Conservation (phyloP, 2,113 vertebrate species). For the Baryphthengus martii region DNA sequence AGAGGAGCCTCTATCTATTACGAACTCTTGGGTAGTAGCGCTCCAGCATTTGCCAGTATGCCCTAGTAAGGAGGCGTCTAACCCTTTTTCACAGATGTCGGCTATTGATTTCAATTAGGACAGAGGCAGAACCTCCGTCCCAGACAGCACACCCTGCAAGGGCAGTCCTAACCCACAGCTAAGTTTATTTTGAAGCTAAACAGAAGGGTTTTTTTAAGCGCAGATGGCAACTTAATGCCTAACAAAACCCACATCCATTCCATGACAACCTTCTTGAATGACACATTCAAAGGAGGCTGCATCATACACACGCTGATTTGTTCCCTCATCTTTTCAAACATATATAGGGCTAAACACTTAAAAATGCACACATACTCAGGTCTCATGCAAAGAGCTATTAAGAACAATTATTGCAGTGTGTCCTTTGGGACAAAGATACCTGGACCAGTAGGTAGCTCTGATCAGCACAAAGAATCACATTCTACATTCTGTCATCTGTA, state of each 20-base stretch:
- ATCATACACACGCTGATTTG: not conserved
- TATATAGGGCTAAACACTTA: not conserved
- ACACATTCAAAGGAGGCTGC: not conserved
- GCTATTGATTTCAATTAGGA: not conserved
- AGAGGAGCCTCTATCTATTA: not conserved
- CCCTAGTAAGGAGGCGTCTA: not conserved
- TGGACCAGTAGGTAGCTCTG: not conserved
- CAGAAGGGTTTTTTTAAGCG: not conserved
- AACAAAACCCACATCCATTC: not conserved
- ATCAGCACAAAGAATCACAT: not conserved
- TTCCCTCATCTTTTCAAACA: not conserved
- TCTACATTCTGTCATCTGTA: not conserved
- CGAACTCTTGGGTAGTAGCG: not conserved
- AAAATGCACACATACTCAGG: rapidly evolving
- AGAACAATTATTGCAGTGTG: not conserved
- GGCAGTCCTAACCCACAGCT: not conserved
- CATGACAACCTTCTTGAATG: not conserved
- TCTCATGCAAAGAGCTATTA: not conserved
- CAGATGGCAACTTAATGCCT: not conserved
- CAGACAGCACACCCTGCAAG: not conserved
- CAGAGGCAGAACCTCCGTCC: not conserved
- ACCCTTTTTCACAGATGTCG: not conserved
- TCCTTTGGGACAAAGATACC: not conserved
- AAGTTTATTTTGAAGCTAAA: not conserved
- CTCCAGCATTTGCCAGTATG: not conserved